Conservation (phyloP, 2,888 invertebrate genomes). For the Hypomecis atomaria region DNA sequence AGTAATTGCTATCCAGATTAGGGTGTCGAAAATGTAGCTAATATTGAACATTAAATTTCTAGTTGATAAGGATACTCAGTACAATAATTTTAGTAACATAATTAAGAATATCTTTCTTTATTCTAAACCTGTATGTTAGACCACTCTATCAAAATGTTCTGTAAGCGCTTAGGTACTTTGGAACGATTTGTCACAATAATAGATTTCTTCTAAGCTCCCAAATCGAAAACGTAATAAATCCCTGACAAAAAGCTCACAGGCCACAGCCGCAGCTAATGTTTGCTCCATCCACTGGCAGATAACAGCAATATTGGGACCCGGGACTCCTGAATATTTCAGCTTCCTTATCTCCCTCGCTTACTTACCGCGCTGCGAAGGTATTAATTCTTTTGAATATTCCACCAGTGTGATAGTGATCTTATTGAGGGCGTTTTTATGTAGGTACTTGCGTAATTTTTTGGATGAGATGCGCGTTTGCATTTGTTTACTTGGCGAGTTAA, state of each 20-base stretch:
- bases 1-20: too few species aligned
- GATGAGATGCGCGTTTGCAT: constrained; percentile 5
- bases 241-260: constrained; percentile 10
- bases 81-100: too few species aligned
- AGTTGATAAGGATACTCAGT: too few species aligned
- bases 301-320: constrained; percentile 53
- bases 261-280: constrained; percentile 18
- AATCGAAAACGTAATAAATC: neutral
- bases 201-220: constrained; percentile 2
- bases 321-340: constrained; percentile 57
- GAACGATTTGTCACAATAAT: neutral
- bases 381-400: constrained; percentile 59
- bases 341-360: constrained; percentile 54
- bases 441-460: constrained; percentile 25
- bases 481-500: constrained; percentile 8
- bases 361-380: constrained; percentile 51
- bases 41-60: too few species aligned
- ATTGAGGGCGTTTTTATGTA: constrained; percentile 43
- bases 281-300: constrained; percentile 44
- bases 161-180: neutral
- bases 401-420: constrained; percentile 47
- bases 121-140: too few species aligned
- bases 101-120: too few species aligned
- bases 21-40: too few species aligned
- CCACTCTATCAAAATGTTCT: neutral